Evolutionary conservation across 2,797 vertebrate species (phyloP), one percentile per base, ranked within the genome.

Genomic region (Helicolenus hilgendorfi): DNA sequence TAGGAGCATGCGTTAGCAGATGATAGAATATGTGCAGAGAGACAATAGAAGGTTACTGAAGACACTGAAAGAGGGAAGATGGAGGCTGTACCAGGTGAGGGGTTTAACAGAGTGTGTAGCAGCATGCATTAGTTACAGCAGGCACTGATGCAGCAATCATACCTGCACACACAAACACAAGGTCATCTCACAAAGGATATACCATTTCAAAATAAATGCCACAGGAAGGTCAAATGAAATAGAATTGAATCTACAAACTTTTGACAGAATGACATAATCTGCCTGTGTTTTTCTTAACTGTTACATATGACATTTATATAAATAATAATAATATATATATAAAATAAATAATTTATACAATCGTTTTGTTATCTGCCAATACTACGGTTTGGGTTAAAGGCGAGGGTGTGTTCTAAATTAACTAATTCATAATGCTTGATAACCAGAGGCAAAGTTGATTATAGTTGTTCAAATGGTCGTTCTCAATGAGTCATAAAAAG

Each of bases 21-120:
- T 82, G 81, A 89, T 76, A 72, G 87, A 80, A 77, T 83, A 87
- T 78, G 77, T 59, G 71, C 71, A 67, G 59, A 80, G 64, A 88
- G 83, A 94, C 85, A 88, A 92, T 55, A 86, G 90, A 95, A 94
- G 96, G 95, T 96, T 89, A 95, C 60, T 64, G 83, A 60, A 85
- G 92, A 94, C 81, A 72, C 15, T 67, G 84, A 67, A 69, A 56
- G 83, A 92, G 72, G 59, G 77, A 75, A 65, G 63, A 86, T 68
- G 81, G 84, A 89, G 86, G 83, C 85, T 22, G 45, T 24, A 88
- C 75, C 79, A 93, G 90, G 89, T 89, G 82, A 95, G 74, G 81
- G 92, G 79, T 92, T 95, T 94, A 93, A 87, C 79, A 83, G 75
- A 79, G 88, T 91, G 92, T 91, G 91, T 81, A 63, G 85, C 76